Base-by-base conservation (phyloP, 2,888 invertebrate species). In the Drosophila yooni region DNA sequence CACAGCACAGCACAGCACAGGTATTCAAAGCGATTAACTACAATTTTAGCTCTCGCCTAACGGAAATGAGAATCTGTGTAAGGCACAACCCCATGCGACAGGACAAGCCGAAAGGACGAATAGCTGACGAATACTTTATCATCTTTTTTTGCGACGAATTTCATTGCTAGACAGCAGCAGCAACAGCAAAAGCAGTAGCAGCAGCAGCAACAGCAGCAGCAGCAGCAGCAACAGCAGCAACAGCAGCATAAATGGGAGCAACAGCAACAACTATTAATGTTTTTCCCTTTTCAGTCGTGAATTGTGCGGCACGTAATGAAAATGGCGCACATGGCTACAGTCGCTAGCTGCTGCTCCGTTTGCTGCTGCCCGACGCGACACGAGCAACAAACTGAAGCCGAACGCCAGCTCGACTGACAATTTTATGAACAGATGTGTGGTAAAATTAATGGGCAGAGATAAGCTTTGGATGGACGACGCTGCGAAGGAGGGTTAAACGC, bases 401-500 rank as follows among this genome's bases (percentile, higher is more conserved):
- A 87, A 61, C 73, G 71, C 46, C 83, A 81, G 81, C 71, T 80
- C 83, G 89, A 75, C 88, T 76, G 87, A 88, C 88, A 88, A 91
- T 87, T 91, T 87, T 87, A 89, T 87, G 91, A 87, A 87, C 87
- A 87, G 87, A 87, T 87, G 87, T 87, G 87, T 75, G 91, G 87
- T 88, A 84, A 90, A 88, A 87, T 87, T 87, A 90, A 87, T 87
- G 91, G 91, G 90, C 91, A 87, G 88, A 85, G 85, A 85, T 85
- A 85, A 90, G 83, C 82, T 81, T 83, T 75, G 79, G 36, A 40
- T 56, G 59, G 59, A 38, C 56, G 53, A 27, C 46, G 46, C 27
- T 53, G 70, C 76, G 43, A 70, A 58, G 57, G 89, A 71, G 90
- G 84, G 84, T 83, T 89, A 75, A 81, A 74, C 53, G 59, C 18